A percentile compares a stretch with the other conserved stretches of the same genome.
These are phyloP conservation scores for Hirtodrosophila trivittata DNA, from an alignment of 2,888 invertebrate genomes.

Conservation along the genomic window DNA sequence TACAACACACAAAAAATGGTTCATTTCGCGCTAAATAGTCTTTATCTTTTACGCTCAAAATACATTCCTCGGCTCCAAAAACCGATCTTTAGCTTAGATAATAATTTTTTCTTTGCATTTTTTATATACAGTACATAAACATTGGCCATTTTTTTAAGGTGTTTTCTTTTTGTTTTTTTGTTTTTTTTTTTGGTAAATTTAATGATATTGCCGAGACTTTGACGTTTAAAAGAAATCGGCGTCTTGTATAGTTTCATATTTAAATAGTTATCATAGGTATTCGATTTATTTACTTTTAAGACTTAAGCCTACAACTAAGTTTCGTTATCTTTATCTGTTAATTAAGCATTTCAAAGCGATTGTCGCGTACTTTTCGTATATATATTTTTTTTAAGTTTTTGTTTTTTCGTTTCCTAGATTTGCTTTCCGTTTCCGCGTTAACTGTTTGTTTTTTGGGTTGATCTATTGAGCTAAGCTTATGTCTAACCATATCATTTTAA, in stretches of 20 bases:
- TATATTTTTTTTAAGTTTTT: no score
- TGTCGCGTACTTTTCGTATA: no score
- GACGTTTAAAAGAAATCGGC: slow-evolving; percentile 44
- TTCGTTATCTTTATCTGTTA: slow-evolving; percentile 41
- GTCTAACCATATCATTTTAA: background rate
- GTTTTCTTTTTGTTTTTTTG: slow-evolving; percentile 2
- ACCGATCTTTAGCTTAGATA: slow-evolving; percentile 48
- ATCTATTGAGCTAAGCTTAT: slow-evolving; percentile 72
- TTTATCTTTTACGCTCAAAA: slow-evolving; percentile 66
- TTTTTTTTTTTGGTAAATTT: slow-evolving; percentile 58
- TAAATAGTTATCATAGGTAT: slow-evolving; percentile 55
- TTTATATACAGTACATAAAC: slow-evolving; percentile 70
- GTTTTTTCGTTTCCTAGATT: no score
- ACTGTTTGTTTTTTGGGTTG: slow-evolving; percentile 42
- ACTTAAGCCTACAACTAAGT: slow-evolving; percentile 55
- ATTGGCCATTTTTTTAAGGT: slow-evolving; percentile 68
- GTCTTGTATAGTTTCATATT: slow-evolving; percentile 69
- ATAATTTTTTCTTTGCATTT: slow-evolving; percentile 65
- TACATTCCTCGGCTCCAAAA: slow-evolving; percentile 38
- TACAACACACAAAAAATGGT: slow-evolving; percentile 75
- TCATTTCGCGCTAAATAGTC: slow-evolving; percentile 76
- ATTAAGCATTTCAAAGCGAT: slow-evolving; percentile 77
- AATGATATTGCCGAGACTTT: slow-evolving; percentile 40
- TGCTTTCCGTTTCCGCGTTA: no score
- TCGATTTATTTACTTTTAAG: no score